Conservation (phyloP, 1,140 invertebrate genomes). For the Camponotus vicinus region DNA sequence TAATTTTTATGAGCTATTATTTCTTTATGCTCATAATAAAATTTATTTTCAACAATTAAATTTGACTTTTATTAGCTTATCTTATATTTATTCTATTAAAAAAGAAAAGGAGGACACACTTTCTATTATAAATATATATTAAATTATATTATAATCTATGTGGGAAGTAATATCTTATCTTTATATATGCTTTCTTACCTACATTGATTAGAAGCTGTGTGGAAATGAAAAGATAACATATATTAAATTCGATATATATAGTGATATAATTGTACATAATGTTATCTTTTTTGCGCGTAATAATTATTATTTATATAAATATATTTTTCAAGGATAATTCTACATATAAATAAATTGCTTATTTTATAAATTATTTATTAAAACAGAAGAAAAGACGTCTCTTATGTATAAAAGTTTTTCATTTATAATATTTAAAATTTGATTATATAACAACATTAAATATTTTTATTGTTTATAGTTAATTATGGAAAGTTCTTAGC, state of each 20-base stretch:
- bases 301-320: slow-evolving; percentile 9
- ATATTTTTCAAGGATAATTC: not conserved
- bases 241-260: not conserved
- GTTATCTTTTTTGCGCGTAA: not conserved
- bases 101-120: too few species aligned
- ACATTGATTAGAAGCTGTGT: slow-evolving; percentile 40
- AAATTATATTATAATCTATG: slow-evolving; percentile 27
- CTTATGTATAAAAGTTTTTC: slow-evolving; percentile 2
- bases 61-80: too few species aligned
- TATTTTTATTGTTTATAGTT: not conserved
- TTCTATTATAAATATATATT: not conserved
- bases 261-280: not conserved
- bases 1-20: too few species aligned
- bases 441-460: not conserved
- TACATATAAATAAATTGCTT: not conserved
- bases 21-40: too few species aligned
- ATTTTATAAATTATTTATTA: slow-evolving; percentile 3
- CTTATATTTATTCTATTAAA: too few species aligned
- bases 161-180: slow-evolving; percentile 71
- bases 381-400: not conserved
- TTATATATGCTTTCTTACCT: slow-evolving; percentile 5
- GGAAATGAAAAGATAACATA: slow-evolving; percentile 17
- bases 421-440: not conserved
- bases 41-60: too few species aligned
- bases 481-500: not conserved